These are phyloP conservation scores for Zenarchopterus dispar DNA, from an alignment of 2,797 vertebrate species.

Conservation along the genomic window DNA sequence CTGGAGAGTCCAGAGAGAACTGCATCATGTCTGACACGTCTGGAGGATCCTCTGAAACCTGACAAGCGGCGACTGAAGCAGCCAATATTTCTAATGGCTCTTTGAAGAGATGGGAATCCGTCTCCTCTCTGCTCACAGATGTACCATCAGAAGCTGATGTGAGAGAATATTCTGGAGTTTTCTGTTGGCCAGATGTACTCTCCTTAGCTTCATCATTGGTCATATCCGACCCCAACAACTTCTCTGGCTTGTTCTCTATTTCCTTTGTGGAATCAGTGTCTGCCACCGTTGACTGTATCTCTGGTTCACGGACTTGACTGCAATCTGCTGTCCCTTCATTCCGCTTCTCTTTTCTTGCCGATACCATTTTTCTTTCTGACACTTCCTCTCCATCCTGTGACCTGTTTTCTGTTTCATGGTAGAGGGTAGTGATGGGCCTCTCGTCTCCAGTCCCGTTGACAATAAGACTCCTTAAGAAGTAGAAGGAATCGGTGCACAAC, in stretches of 20 bases:
- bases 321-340: neutral
- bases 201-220: neutral
- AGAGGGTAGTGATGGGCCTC: slow-evolving; percentile 69
- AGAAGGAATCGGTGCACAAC: slow-evolving; percentile 86
- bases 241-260: neutral
- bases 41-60: slow-evolving; percentile 6
- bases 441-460: slow-evolving; percentile 63
- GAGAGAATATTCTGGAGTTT: neutral
- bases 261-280: neutral
- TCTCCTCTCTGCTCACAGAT: slow-evolving; percentile 2
- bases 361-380: neutral
- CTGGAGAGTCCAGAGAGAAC: slow-evolving; percentile 87
- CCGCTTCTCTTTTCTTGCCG: slow-evolving; percentile 19
- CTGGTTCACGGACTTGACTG: neutral
- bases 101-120: neutral
- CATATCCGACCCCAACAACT: neutral
- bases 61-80: fast-evolving
- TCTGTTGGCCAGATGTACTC: neutral
- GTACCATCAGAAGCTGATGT: slow-evolving; percentile 4
- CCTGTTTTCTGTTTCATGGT: slow-evolving; percentile 76
- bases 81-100: neutral
- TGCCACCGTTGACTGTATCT: neutral
- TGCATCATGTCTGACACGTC: slow-evolving; percentile 77
- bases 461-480: slow-evolving; percentile 83
- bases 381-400: slow-evolving; percentile 58